phyloP scores from a whole-genome alignment of 2,888 invertebrate genomes.

The Aelia acuminata region DNA sequence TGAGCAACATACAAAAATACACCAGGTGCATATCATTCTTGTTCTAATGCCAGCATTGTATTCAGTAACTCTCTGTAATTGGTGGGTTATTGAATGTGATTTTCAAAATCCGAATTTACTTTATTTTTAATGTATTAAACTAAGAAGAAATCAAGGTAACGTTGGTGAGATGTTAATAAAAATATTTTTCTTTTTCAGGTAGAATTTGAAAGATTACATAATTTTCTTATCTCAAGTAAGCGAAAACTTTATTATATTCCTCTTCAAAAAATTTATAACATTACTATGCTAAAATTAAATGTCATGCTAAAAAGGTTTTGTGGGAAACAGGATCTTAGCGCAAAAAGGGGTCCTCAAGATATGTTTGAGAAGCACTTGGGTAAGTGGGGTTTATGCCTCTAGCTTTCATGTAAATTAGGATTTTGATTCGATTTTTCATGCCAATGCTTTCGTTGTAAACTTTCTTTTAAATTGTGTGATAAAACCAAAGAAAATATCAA shows the following conservation, averaged over 20 bases:
- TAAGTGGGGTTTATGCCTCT: neutral
- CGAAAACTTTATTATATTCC: neutral
- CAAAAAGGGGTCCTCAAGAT: neutral
- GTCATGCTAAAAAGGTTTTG: neutral
- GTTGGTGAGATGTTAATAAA: no score
- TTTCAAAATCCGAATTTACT: no score
- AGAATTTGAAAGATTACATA: no score
- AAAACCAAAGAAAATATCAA: neutral
- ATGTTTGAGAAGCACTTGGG: neutral
- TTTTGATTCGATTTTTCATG: neutral
- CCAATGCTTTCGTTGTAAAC: neutral
- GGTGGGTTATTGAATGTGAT: no score
- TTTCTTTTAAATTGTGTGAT: neutral
- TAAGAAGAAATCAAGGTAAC: no score
- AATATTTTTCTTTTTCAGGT: no score
- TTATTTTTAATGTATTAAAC: no score
- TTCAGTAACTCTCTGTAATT: no score
- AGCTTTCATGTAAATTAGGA: neutral
- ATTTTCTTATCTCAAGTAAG: neutral
- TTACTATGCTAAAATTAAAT: neutral
- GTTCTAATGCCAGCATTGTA: no score
- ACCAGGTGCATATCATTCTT: no score
- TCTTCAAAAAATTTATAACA: neutral
- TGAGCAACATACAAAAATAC: no score
- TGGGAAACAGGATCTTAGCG: neutral